Evolutionary conservation across 2,113 vertebrate species (phyloP).

Genomic region (mouse (Mus musculus)): DNA sequence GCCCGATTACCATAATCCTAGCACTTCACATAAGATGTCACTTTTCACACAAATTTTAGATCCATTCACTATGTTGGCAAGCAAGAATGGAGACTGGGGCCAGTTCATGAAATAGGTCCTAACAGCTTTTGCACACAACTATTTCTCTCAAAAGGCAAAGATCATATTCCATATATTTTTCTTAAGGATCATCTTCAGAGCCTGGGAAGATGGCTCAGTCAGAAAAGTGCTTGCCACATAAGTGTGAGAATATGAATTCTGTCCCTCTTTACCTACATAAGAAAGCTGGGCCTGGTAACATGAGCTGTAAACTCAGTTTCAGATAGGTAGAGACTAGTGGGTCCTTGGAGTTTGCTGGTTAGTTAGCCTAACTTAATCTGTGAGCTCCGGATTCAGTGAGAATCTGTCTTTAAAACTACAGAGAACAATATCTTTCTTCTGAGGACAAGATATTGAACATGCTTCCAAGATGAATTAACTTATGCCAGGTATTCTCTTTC

Average conservation of each 20-base stretch:
- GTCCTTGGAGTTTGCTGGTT: background rate
- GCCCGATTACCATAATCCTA: background rate
- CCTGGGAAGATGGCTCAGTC: background rate
- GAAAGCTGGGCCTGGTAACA: background rate
- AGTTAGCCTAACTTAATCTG: background rate
- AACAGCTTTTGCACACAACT: background rate
- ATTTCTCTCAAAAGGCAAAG: background rate
- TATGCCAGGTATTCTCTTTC: background rate
- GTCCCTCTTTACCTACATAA: background rate
- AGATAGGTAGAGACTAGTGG: fast-evolving
- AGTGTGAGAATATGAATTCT: fast-evolving
- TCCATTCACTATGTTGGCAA: background rate
- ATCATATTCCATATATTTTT: background rate
- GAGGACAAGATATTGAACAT: background rate
- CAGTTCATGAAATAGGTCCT: background rate
- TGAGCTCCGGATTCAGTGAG: background rate
- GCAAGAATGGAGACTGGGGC: background rate
- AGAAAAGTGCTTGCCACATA: background rate
- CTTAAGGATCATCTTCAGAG: background rate
- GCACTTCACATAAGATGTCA: background rate
- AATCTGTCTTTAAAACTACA: background rate
- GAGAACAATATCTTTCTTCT: background rate
- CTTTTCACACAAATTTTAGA: background rate
- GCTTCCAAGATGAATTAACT: background rate
- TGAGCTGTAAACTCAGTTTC: background rate